phyloP scores from a whole-genome alignment of 1,140 invertebrate species.

The Paraescarpia echinospica region DNA sequence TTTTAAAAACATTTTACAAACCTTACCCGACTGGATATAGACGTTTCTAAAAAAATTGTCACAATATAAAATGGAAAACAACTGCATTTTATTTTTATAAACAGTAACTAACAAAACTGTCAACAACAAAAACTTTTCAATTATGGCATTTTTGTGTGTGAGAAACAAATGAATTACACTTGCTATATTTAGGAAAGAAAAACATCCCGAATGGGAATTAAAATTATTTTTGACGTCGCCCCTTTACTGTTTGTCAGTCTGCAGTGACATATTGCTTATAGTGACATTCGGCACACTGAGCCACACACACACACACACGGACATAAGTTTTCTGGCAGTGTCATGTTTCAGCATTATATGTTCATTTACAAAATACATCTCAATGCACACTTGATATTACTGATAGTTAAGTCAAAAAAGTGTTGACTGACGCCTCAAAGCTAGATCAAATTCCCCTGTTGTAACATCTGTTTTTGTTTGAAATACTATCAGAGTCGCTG shows the following conservation, averaged over 20 bases:
- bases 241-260: not conserved
- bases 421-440: not conserved
- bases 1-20: not conserved
- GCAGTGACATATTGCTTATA: not conserved
- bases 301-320: no score
- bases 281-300: not conserved
- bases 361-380: not conserved
- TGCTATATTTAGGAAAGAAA: not conserved
- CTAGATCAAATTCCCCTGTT: not conserved
- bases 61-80: not conserved
- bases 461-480: no score
- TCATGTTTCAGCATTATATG: not conserved
- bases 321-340: not conserved
- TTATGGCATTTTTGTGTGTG: not conserved
- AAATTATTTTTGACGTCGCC: not conserved
- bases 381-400: not conserved
- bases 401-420: not conserved
- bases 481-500: no score
- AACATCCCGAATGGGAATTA: not conserved
- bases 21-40: no score
- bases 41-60: no score
- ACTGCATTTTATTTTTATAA: not conserved
- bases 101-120: not conserved
- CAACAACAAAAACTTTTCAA: not conserved
- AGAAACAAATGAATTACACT: not conserved